phyloP scores from a whole-genome alignment of 2,888 invertebrate genomes.

The Campoplex capitator region DNA sequence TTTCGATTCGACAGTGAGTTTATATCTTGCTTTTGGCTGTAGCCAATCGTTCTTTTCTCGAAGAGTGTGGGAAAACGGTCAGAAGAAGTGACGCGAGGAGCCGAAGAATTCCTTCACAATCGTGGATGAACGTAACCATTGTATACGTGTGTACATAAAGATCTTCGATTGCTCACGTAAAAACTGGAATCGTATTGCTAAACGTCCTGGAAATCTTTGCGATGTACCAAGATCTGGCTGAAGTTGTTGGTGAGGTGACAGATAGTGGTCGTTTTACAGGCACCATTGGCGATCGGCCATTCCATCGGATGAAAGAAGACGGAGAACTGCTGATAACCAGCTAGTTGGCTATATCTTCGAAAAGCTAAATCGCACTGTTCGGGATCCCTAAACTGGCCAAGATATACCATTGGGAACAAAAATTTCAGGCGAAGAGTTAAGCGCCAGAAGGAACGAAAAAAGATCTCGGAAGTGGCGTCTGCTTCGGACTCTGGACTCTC shows the following conservation, averaged over 20 bases:
- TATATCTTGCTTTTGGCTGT: slow-evolving; percentile 24
- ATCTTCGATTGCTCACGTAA: slow-evolving; percentile 15
- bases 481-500: slow-evolving; percentile 8
- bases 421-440: slow-evolving; percentile 37
- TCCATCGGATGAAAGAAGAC: neutral
- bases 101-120: slow-evolving; percentile 2
- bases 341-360: slow-evolving; percentile 10
- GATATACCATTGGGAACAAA: slow-evolving; percentile 29
- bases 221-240: slow-evolving; percentile 8
- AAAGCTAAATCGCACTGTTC: slow-evolving; percentile 21
- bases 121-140: neutral
- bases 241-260: slow-evolving; percentile 1
- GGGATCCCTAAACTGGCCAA: neutral
- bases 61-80: neutral
- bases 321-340: slow-evolving; percentile 17
- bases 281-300: slow-evolving; percentile 37
- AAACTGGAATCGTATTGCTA: slow-evolving; percentile 21
- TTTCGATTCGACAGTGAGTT: slow-evolving; percentile 40
- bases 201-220: slow-evolving; percentile 32
- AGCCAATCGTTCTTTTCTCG: slow-evolving; percentile 8
- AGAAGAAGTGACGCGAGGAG: slow-evolving; percentile 13
- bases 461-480: slow-evolving; percentile 24
- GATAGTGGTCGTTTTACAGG: slow-evolving; percentile 16
- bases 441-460: slow-evolving; percentile 28
- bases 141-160: neutral